These are phyloP conservation scores for Botia kubotai DNA, from an alignment of 2,797 vertebrate genomes.

Conservation along the genomic window DNA sequence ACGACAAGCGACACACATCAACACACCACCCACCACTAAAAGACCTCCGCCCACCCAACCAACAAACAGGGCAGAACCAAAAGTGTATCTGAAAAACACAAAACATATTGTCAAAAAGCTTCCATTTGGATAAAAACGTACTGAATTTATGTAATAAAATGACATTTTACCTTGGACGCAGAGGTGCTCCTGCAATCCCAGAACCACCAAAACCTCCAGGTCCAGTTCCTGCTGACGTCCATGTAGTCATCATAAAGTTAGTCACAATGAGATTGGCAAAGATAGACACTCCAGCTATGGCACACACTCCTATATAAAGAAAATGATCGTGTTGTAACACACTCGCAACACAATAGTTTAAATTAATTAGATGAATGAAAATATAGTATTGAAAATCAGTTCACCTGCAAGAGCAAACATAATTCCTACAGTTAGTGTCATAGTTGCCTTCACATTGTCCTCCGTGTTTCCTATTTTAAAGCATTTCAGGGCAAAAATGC, in stretches of 20 bases:
- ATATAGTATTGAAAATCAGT: slow-evolving; percentile 3
- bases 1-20: slow-evolving; percentile 90
- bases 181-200: slow-evolving; percentile 59
- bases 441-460: slow-evolving; percentile 87
- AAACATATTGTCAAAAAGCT: not conserved
- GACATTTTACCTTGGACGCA: slow-evolving; percentile 69
- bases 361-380: slow-evolving; percentile 29
- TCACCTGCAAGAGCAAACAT: slow-evolving; percentile 87
- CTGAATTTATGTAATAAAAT: not conserved
- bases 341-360: not conserved
- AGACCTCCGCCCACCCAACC: slow-evolving; percentile 89
- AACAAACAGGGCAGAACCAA: slow-evolving; percentile 88
- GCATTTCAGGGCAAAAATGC: slow-evolving; percentile 89
- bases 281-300: slow-evolving; percentile 88
- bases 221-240: not conserved
- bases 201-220: slow-evolving; percentile 54
- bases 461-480: slow-evolving; percentile 90
- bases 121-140: too few species aligned
- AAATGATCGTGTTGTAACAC: slow-evolving; percentile 42
- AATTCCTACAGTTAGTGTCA: slow-evolving; percentile 87
- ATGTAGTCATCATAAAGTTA: slow-evolving; percentile 82
- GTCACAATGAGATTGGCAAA: slow-evolving; percentile 93
- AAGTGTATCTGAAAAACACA: slow-evolving; percentile 83
- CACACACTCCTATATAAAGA: slow-evolving; percentile 81
- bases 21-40: slow-evolving; percentile 83